phyloP scores from a whole-genome alignment of 2,113 vertebrate species.

The Mustelus asterias region DNA sequence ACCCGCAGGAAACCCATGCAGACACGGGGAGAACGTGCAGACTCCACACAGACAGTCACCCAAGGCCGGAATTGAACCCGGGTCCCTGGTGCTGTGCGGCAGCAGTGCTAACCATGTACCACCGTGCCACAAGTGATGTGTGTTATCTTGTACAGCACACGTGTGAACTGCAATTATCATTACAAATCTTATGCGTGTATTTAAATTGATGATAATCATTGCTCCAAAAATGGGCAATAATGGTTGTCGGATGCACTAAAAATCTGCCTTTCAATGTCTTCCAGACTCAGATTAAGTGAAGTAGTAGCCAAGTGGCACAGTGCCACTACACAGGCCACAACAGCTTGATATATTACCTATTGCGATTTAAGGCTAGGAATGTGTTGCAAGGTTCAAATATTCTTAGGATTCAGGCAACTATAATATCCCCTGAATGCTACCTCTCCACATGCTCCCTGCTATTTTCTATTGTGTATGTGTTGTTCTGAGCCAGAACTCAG shows the following conservation, averaged over 20 bases:
- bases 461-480: background rate
- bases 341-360: conserved; percentile 28
- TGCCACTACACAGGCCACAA: conserved; percentile 20
- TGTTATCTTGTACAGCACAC: background rate
- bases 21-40: too few relatives aligned
- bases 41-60: too few relatives aligned
- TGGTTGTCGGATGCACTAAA: background rate
- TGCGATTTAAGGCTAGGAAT: background rate
- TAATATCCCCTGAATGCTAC: conserved; percentile 2
- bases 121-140: background rate
- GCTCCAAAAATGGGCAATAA: background rate
- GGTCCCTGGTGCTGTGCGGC: too few relatives aligned
- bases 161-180: background rate
- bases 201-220: background rate
- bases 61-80: too few relatives aligned
- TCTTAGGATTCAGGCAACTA: background rate
- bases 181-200: background rate
- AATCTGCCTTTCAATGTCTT: background rate
- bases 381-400: conserved; percentile 27
- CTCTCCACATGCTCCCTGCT: background rate
- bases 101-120: too few relatives aligned
- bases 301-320: conserved; percentile 6
- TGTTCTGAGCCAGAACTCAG: background rate
- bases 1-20: too few relatives aligned
- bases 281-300: background rate